Percentiles rank a stretch among this genome's conserved stretches.
These are phyloP conservation scores for Apeltes quadracus DNA, from an alignment of 2,113 vertebrate genomes.

Conservation along the genomic window DNA sequence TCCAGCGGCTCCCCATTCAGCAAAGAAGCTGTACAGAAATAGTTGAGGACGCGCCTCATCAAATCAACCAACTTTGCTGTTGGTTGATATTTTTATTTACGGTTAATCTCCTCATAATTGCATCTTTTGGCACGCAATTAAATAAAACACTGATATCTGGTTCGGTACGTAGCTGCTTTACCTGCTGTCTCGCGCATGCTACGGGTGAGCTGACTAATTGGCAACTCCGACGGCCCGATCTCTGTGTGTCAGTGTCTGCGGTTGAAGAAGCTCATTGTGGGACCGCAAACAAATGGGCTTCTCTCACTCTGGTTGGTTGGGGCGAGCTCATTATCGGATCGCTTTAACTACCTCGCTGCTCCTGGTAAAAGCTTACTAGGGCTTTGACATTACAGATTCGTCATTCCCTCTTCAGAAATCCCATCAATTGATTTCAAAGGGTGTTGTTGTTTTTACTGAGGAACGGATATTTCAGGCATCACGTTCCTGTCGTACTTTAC, in stretches of 20 bases:
- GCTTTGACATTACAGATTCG: background rate
- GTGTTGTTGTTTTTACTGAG: background rate
- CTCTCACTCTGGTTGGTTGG: background rate
- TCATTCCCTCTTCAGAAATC: background rate
- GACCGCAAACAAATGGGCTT: constrained; percentile 14
- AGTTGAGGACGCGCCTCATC: background rate
- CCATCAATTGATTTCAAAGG: background rate
- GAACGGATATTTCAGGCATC: background rate
- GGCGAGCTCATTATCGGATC: constrained; percentile 12
- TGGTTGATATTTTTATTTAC: too few relatives aligned
- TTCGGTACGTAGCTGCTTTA: background rate
- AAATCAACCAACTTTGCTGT: background rate
- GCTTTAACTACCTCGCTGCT: background rate
- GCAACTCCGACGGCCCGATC: background rate
- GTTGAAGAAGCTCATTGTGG: background rate
- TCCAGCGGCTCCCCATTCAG: background rate
- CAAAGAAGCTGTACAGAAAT: too few relatives aligned
- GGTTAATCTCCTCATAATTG: background rate
- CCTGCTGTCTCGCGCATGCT: constrained; percentile 11
- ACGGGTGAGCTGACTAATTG: constrained; percentile 11
- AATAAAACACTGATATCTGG: background rate
- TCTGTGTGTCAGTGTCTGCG: background rate
- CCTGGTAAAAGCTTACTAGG: background rate
- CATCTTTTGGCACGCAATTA: background rate
- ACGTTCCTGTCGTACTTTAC: background rate